Evolutionary conservation across 1,140 invertebrate genomes (phyloP).

Genomic region (Eurosta solidaginis): DNA sequence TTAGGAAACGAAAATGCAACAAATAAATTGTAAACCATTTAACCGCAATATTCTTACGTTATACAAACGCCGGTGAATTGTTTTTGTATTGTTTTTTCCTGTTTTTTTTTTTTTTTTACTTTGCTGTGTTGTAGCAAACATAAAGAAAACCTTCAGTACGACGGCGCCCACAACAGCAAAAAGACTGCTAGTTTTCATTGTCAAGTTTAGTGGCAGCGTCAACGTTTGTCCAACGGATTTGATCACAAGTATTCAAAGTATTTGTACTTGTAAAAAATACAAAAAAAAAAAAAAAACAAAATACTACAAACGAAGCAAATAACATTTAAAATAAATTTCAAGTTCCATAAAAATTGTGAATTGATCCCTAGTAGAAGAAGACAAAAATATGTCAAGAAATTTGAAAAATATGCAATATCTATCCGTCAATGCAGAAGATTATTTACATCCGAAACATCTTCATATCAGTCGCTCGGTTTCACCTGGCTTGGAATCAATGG

Average conservation of each 20-base stretch:
- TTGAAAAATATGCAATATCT: conserved; percentile 35
- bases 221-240: background rate
- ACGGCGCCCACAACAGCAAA: background rate
- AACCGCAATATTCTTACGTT: background rate
- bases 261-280: too few relatives aligned
- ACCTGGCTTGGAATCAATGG: conserved; percentile 27
- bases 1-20: background rate
- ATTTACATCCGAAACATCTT: conserved; percentile 5
- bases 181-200: background rate
- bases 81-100: background rate
- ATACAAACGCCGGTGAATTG: background rate
- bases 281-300: too few relatives aligned
- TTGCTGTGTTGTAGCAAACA: background rate
- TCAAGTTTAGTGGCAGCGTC: conserved; percentile 3
- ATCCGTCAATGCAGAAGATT: conserved; percentile 33
- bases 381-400: background rate
- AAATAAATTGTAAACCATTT: background rate
- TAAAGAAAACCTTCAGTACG: background rate
- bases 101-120: background rate
- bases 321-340: too few relatives aligned
- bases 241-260: too few relatives aligned
- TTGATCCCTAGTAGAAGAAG: too few relatives aligned
- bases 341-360: too few relatives aligned
- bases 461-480: conserved; percentile 40
- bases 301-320: too few relatives aligned